These are phyloP conservation scores for Antechinus stuartii DNA, from an alignment of 2,113 vertebrate species.

Conservation along the genomic window DNA sequence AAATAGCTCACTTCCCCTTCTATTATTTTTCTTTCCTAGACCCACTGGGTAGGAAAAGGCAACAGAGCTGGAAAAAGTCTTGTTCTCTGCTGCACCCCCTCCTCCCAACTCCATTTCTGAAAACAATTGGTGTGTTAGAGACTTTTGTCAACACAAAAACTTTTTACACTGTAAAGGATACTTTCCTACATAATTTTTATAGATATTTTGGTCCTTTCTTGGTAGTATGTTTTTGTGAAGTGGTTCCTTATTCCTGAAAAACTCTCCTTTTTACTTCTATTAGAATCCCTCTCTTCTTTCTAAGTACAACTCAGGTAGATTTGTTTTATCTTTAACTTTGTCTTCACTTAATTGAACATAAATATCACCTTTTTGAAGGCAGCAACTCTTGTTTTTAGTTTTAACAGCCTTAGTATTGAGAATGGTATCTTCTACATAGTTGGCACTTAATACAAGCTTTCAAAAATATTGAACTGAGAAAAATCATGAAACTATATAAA, in stretches of 20 bases:
- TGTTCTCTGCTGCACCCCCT: neutral
- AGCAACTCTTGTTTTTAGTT: neutral
- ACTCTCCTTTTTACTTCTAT: neutral
- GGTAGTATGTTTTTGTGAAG: neutral
- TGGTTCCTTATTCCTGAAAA: neutral
- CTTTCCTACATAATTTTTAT: neutral
- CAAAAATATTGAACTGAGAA: neutral
- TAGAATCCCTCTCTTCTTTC: neutral
- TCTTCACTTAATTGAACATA: neutral
- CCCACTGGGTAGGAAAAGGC: neutral
- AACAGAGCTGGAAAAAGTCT: neutral
- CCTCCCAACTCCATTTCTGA: neutral
- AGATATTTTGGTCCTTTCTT: neutral
- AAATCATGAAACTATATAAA: neutral
- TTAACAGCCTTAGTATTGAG: neutral
- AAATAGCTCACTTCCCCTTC: neutral
- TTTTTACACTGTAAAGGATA: neutral
- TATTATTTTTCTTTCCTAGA: neutral
- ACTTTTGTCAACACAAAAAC: neutral
- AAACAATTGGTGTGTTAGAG: neutral
- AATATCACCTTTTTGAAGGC: neutral
- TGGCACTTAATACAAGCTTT: neutral
- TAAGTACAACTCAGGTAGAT: neutral
- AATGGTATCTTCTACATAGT: neutral
- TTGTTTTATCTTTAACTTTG: neutral